Conservation (phyloP, 2,113 vertebrate genomes). For the Tetrax tetrax region DNA sequence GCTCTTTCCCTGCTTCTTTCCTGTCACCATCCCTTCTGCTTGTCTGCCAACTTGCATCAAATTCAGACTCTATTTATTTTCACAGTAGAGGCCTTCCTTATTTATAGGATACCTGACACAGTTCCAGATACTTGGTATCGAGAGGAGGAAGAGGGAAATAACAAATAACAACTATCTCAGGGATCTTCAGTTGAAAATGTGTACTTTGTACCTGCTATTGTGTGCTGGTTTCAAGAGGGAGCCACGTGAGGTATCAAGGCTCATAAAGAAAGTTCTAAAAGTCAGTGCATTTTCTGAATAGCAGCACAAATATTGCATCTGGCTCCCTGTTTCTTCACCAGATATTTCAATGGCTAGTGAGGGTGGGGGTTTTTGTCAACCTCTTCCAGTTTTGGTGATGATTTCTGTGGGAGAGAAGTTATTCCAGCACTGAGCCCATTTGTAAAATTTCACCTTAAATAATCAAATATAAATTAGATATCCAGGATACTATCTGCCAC, state of each 20-base stretch:
- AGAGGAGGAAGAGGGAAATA: neutral
- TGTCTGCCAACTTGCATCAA: neutral
- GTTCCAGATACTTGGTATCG: neutral
- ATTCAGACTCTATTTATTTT: neutral
- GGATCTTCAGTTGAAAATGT: neutral
- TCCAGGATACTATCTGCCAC: neutral
- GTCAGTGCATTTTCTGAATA: neutral
- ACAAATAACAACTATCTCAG: neutral
- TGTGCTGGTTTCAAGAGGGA: neutral
- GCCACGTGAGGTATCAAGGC: neutral
- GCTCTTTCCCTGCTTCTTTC: neutral
- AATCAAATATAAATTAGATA: slow-evolving; percentile 41
- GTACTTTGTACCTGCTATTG: neutral
- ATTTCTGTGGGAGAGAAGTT: neutral
- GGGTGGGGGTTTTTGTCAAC: neutral
- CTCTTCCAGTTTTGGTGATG: neutral
- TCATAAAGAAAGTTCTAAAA: neutral
- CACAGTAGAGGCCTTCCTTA: neutral
- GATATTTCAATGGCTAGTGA: neutral
- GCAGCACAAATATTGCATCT: neutral
- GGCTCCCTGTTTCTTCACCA: neutral
- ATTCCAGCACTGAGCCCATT: neutral
- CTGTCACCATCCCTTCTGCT: neutral
- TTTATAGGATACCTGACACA: neutral
- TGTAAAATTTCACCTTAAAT: slow-evolving; percentile 40